Percentiles rank a stretch among this genome's conserved stretches.
These are phyloP conservation scores for Pristionchus fissidentatus DNA, from an alignment of 2,888 invertebrate genomes.

Conservation along the genomic window DNA sequence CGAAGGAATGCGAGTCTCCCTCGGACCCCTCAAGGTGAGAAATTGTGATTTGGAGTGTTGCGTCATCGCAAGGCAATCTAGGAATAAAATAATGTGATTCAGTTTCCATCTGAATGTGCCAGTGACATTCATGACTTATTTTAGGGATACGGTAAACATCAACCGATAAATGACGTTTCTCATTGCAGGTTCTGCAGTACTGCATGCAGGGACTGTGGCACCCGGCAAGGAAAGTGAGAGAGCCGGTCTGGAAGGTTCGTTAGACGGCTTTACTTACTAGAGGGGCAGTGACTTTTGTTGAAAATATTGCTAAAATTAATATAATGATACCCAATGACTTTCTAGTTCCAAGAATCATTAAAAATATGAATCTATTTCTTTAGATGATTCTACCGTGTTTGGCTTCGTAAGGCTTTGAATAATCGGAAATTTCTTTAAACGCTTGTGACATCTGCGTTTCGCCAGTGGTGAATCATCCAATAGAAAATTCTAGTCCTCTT, in stretches of 20 bases:
- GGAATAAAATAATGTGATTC: too few relatives aligned
- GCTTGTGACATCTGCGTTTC: too few relatives aligned
- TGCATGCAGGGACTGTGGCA: conserved; percentile 97
- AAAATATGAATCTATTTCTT: too few relatives aligned
- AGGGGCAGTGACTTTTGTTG: background rate
- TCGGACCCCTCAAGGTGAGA: conserved; percentile 89
- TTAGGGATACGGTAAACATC: background rate
- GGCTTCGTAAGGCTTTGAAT: too few relatives aligned
- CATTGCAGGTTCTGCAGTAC: conserved; percentile 88
- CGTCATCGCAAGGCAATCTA: background rate
- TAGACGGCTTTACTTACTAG: too few relatives aligned
- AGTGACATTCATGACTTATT: background rate
- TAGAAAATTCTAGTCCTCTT: too few relatives aligned
- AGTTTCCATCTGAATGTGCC: background rate
- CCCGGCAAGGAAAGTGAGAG: conserved; percentile 97
- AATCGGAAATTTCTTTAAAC: too few relatives aligned
- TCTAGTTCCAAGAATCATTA: too few relatives aligned
- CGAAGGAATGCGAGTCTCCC: conserved; percentile 94
- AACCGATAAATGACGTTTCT: too few relatives aligned
- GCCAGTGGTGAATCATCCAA: too few relatives aligned
- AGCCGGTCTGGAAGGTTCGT: conserved; percentile 94
- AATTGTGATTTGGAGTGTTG: background rate
- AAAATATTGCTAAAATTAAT: background rate
- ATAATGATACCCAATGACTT: too few relatives aligned
- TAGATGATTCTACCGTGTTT: too few relatives aligned